Percentiles rank a stretch among this genome's conserved stretches.
phyloP scores from a whole-genome alignment of 2,888 invertebrate genomes.

The Lycophotia porphyrea region DNA sequence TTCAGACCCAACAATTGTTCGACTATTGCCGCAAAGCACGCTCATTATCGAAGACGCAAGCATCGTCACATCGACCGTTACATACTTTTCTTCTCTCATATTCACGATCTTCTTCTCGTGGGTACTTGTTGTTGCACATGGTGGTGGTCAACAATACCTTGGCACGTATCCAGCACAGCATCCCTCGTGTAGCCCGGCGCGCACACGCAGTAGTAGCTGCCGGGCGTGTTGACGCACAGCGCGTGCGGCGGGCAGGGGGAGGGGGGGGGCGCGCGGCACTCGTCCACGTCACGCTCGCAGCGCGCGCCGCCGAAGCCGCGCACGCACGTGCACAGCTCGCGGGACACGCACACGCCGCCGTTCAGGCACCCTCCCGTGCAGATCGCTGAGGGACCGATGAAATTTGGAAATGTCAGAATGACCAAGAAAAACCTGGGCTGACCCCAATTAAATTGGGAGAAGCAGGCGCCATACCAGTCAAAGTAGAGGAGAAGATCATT shows the following conservation, averaged over 20 bases:
- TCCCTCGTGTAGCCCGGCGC: constrained; percentile 92
- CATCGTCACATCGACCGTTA: neutral
- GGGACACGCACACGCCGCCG: constrained; percentile 94
- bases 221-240: constrained; percentile 96
- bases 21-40: neutral
- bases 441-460: neutral
- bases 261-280: constrained; percentile 91
- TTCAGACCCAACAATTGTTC: neutral
- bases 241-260: constrained; percentile 93
- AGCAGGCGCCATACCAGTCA: neutral
- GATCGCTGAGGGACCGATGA: constrained; percentile 92
- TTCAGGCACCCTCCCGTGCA: constrained; percentile 95
- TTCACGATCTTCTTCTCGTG: neutral
- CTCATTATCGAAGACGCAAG: neutral
- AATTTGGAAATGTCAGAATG: neutral
- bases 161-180: constrained; percentile 91
- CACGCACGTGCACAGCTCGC: constrained; percentile 94
- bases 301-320: constrained; percentile 95
- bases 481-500: neutral
- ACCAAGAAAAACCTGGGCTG: neutral
- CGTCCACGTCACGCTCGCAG: constrained; percentile 97
- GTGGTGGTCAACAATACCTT: constrained; percentile 84
- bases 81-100: neutral
- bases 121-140: neutral
- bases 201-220: constrained; percentile 97